phyloP scores from a whole-genome alignment of 2,888 invertebrate species.

The Criorhina ranunculi region DNA sequence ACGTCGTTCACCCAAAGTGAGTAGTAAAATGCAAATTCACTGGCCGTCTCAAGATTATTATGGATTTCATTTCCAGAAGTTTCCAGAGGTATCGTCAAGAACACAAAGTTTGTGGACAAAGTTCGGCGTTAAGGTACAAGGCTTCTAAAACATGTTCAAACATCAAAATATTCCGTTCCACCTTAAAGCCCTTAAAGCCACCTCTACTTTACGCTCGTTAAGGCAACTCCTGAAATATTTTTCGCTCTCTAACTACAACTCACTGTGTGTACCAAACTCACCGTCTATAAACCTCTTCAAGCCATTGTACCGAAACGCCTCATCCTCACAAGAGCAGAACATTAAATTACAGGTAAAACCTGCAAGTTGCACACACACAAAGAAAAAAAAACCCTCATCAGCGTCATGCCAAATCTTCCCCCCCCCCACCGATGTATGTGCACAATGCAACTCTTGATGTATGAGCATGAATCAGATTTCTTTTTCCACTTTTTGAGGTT shows the following conservation, averaged over 20 bases:
- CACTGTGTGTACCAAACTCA: not conserved
- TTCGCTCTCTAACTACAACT: not conserved
- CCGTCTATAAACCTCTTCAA: constrained; percentile 13
- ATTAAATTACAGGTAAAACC: constrained; percentile 38
- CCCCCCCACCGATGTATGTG: not conserved
- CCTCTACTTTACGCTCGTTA: too few relatives aligned
- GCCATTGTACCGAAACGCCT: constrained; percentile 20
- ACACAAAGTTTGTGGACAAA: too few relatives aligned
- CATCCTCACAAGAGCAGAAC: constrained; percentile 39
- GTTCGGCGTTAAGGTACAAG: too few relatives aligned
- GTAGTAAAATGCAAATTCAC: too few relatives aligned
- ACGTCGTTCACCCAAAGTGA: too few relatives aligned
- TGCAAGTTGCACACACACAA: constrained; percentile 24
- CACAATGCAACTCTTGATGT: constrained; percentile 41
- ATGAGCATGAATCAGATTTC: constrained; percentile 35
- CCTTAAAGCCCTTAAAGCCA: too few relatives aligned
- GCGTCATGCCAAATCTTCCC: not conserved
- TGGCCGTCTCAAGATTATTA: too few relatives aligned
- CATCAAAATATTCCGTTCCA: too few relatives aligned
- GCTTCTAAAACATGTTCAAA: too few relatives aligned
- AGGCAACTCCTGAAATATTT: too few relatives aligned
- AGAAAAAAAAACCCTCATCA: constrained; percentile 43
- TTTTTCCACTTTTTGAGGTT: constrained; percentile 1
- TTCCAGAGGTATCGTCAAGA: too few relatives aligned
- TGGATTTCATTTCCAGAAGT: too few relatives aligned